Evolutionary conservation across 2,888 invertebrate genomes (phyloP).

Genomic region (Plebejus melissa): DNA sequence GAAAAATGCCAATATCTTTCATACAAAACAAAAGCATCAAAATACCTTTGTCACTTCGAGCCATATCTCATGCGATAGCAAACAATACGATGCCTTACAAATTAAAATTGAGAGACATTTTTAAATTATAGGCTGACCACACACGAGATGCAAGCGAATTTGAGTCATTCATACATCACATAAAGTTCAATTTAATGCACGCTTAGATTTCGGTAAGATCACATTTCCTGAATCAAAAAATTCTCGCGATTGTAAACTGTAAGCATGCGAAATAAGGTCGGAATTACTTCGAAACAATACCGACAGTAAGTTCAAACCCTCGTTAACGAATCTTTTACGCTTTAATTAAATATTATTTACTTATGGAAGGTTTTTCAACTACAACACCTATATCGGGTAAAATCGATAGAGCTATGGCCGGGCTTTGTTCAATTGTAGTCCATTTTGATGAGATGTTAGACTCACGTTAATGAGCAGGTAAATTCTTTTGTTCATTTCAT

Average conservation of each 20-base stretch:
- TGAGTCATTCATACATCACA: not conserved
- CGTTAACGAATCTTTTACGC: not conserved
- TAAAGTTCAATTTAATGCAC: not conserved
- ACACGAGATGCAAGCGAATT: not conserved
- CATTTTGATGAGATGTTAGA: not conserved
- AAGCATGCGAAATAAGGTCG: not conserved
- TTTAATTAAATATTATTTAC: not conserved
- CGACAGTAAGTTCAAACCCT: not conserved
- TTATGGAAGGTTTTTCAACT: not conserved
- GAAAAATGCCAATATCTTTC: conserved; percentile 1
- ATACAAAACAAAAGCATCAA: not conserved
- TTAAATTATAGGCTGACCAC: not conserved
- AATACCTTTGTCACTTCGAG: not conserved
- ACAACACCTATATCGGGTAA: not conserved
- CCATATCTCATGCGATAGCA: not conserved
- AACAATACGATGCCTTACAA: not conserved
- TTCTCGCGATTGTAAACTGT: not conserved
- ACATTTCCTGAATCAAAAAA: not conserved
- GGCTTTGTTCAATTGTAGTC: not conserved
- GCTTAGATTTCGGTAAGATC: not conserved
- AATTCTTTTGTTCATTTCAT: not conserved
- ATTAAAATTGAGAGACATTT: not conserved
- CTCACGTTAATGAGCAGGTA: not conserved
- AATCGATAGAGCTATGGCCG: not conserved
- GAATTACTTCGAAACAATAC: not conserved